Evolutionary conservation across 2,797 vertebrate species (phyloP).

Genomic region (Phrynocephalus vlangalii): DNA sequence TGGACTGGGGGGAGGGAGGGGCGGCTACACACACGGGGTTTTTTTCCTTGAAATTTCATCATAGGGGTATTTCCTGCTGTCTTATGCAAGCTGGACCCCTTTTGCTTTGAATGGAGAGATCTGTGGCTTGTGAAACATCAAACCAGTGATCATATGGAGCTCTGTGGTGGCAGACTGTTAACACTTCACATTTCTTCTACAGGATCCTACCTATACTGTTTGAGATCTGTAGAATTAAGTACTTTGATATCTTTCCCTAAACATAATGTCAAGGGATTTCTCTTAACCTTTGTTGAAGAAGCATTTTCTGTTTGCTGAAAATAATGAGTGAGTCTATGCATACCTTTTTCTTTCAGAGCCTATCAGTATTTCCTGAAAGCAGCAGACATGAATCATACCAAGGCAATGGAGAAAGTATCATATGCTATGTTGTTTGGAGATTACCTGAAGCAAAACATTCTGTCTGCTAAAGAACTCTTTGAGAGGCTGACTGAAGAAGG

Average conservation of each 20-base stretch:
- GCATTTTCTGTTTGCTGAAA: constrained; percentile 14
- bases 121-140: too few relatives aligned
- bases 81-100: too few relatives aligned
- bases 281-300: neutral
- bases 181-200: too few relatives aligned
- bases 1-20: too few relatives aligned
- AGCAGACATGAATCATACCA: constrained; percentile 90
- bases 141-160: too few relatives aligned
- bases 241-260: neutral
- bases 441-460: constrained; percentile 90
- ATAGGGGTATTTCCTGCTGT: too few relatives aligned
- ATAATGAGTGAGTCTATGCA: constrained; percentile 33
- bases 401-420: constrained; percentile 95
- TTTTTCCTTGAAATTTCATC: too few relatives aligned
- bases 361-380: constrained; percentile 91
- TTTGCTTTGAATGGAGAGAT: too few relatives aligned
- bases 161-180: too few relatives aligned
- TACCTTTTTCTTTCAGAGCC: constrained; percentile 78
- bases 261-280: neutral
- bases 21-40: too few relatives aligned
- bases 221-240: neutral
- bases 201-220: too few relatives aligned
- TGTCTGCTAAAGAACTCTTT: constrained; percentile 89
- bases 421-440: constrained; percentile 95
- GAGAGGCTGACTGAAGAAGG: constrained; percentile 93